phyloP scores from a whole-genome alignment of 2,113 vertebrate species.

The Hymenochirus boettgeri region DNA sequence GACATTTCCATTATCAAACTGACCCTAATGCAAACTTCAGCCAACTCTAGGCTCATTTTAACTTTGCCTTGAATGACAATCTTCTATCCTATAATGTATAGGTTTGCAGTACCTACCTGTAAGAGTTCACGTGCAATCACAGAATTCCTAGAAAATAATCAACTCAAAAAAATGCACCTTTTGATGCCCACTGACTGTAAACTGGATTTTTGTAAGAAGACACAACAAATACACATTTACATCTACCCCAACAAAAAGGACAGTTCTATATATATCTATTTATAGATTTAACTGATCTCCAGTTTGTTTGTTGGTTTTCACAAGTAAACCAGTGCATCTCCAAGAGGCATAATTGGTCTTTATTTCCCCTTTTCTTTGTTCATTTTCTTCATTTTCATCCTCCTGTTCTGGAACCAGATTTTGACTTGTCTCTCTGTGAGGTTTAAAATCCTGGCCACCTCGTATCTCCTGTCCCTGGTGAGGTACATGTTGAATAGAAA shows the following conservation, averaged over 20 bases:
- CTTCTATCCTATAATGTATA: no score
- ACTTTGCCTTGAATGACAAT: no score
- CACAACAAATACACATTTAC: slow-evolving; percentile 58
- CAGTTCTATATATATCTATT: slow-evolving; percentile 29
- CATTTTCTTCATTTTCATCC: slow-evolving; percentile 99
- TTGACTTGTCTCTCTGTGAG: slow-evolving; percentile 98
- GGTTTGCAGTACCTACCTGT: slow-evolving; percentile 55
- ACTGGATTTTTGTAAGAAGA: slow-evolving; percentile 49
- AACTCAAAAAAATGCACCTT: slow-evolving; percentile 48
- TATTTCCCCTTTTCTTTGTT: slow-evolving; percentile 85
- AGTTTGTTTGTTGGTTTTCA: slow-evolving; percentile 30
- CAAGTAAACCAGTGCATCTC: slow-evolving; percentile 23
- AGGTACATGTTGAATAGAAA: slow-evolving; percentile 99
- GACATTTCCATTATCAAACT: no score
- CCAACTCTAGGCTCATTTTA: not conserved
- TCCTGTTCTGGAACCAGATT: slow-evolving; percentile 98
- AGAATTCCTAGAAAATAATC: slow-evolving; percentile 49
- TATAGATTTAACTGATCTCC: slow-evolving; percentile 50
- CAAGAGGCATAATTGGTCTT: slow-evolving; percentile 71
- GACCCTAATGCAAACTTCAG: slow-evolving; percentile 38
- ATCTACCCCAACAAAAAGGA: slow-evolving; percentile 47
- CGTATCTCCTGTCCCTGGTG: slow-evolving; percentile 91
- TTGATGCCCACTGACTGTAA: slow-evolving; percentile 55
- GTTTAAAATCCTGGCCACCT: slow-evolving; percentile 93
- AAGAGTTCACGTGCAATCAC: slow-evolving; percentile 63